These are phyloP conservation scores for Pelodytes ibericus DNA, from an alignment of 2,797 vertebrate species.

Conservation along the genomic window DNA sequence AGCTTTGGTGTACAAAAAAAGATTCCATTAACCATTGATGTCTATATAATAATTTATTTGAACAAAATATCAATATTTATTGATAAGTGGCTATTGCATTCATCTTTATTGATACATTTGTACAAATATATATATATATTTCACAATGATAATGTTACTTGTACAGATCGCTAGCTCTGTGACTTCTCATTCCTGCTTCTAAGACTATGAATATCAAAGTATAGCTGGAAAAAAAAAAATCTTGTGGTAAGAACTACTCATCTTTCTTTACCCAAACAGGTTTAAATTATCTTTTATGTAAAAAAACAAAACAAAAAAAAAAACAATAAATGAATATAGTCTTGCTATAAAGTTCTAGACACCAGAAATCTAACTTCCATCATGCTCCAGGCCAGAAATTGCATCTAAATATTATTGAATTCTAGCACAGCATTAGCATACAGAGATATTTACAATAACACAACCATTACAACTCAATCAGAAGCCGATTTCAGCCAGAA, in stretches of 20 bases:
- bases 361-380: slow-evolving; percentile 74
- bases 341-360: slow-evolving; percentile 74
- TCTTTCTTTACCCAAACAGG: slow-evolving; percentile 30
- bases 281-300: slow-evolving; percentile 29
- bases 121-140: too few species aligned
- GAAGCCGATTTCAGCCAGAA: slow-evolving; percentile 86
- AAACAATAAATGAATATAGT: slow-evolving; percentile 72
- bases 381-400: slow-evolving; percentile 75
- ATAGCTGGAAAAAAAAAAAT: slow-evolving; percentile 19
- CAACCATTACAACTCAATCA: slow-evolving; percentile 86
- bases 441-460: slow-evolving; percentile 87
- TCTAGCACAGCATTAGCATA: slow-evolving; percentile 80
- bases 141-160: too few species aligned
- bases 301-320: slow-evolving; percentile 27
- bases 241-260: slow-evolving; percentile 9
- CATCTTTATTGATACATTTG: slow-evolving; percentile 39
- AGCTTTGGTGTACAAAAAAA: too few species aligned
- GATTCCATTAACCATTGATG: too few species aligned
- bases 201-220: slow-evolving; percentile 36
- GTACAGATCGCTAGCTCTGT: too few species aligned
- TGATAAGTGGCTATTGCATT: slow-evolving; percentile 36
- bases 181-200: neutral
- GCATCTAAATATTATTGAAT: slow-evolving; percentile 87
- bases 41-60: too few species aligned
- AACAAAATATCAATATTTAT: slow-evolving; percentile 11